Percentiles rank a stretch among this genome's conserved stretches.
Evolutionary conservation across 1,140 invertebrate genomes (phyloP).

Genomic region (Neodiprion pinetum): DNA sequence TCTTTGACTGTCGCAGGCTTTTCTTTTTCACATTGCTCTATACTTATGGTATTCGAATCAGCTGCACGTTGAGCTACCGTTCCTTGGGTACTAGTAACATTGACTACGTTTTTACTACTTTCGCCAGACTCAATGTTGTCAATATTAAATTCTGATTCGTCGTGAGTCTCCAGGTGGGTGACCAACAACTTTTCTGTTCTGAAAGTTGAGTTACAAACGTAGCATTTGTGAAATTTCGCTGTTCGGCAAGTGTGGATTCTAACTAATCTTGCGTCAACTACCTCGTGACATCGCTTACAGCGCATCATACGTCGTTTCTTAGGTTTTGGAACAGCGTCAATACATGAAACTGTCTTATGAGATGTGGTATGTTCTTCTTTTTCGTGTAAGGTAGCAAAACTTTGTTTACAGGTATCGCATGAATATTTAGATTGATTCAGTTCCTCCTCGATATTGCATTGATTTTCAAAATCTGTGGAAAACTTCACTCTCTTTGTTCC

Average conservation of each 20-base stretch:
- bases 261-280: constrained; percentile 51
- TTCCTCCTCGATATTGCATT: constrained; percentile 16
- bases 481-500: constrained; percentile 1
- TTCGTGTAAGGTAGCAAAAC: constrained; percentile 40
- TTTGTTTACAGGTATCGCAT: constrained; percentile 46
- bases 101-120: neutral
- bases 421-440: constrained; percentile 37
- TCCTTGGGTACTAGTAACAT: constrained; percentile 22
- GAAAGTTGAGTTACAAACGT: constrained; percentile 41
- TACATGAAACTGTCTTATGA: constrained; percentile 35
- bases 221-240: constrained; percentile 39
- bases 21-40: neutral
- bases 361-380: constrained; percentile 44
- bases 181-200: constrained; percentile 39
- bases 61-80: neutral
- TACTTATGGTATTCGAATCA: neutral
- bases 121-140: constrained; percentile 10
- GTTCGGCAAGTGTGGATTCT: constrained; percentile 49
- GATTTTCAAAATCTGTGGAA: constrained; percentile 1
- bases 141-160: constrained; percentile 33
- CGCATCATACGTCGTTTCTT: constrained; percentile 48
- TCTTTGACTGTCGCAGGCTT: constrained; percentile 24
- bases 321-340: constrained; percentile 20
- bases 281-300: constrained; percentile 55
- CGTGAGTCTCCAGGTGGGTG: constrained; percentile 37